phyloP scores from a whole-genome alignment of 2,888 invertebrate genomes.

The Eupeodes latifasciatus region DNA sequence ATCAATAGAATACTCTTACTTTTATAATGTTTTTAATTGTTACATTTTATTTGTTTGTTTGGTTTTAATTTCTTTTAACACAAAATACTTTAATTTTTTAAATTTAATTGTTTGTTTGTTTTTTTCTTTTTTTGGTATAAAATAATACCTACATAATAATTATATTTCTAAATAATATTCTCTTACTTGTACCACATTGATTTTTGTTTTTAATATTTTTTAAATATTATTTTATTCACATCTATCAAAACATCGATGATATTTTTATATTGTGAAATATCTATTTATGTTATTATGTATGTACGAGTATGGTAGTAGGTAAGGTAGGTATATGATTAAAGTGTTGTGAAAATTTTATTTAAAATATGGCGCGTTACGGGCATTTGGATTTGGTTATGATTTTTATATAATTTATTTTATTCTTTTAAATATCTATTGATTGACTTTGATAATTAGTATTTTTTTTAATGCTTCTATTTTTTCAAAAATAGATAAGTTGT shows the following conservation, averaged over 20 bases:
- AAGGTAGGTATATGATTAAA: no score
- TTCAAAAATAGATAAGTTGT: no score
- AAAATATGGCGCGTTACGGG: neutral
- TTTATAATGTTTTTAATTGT: constrained; percentile 1
- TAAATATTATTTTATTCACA: neutral
- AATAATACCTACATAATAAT: neutral
- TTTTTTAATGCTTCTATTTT: no score
- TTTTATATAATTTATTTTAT: no score
- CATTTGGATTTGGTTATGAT: no score
- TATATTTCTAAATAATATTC: neutral
- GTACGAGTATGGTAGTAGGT: no score
- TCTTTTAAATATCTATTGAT: no score
- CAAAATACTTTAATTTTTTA: neutral
- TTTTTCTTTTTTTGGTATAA: constrained; percentile 5
- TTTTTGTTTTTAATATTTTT: neutral
- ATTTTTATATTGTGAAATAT: constrained; percentile 13
- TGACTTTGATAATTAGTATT: no score
- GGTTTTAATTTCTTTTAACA: neutral
- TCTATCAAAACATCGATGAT: constrained; percentile 24
- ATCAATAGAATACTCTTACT: constrained; percentile 25
- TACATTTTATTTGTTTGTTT: neutral
- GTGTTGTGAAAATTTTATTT: neutral
- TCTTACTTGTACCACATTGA: neutral
- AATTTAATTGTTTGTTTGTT: neutral
- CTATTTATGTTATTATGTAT: neutral